phyloP scores from a whole-genome alignment of 2,888 invertebrate species.

The Napeogenes inachia region DNA sequence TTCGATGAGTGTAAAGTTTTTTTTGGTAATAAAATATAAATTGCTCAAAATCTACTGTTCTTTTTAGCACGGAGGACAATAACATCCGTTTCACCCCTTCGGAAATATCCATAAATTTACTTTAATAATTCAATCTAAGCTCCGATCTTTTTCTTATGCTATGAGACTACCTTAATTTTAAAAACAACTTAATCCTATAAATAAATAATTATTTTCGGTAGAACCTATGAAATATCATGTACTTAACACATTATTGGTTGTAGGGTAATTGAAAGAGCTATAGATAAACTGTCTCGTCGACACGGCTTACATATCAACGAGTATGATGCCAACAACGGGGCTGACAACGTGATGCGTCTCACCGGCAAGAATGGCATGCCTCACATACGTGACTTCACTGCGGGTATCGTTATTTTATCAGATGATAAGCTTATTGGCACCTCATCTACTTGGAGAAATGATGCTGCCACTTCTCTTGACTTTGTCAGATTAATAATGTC shows the following conservation, averaged over 20 bases:
- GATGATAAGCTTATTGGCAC: background rate
- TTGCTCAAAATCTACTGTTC: no score
- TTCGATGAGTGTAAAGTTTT: no score
- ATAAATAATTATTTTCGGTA: no score
- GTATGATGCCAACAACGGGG: conserved; percentile 96
- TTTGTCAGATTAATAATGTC: no score
- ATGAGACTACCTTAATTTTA: no score
- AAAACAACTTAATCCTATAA: no score
- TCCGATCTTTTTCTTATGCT: no score
- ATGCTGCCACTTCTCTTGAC: background rate
- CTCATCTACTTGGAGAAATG: background rate
- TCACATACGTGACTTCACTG: conserved; percentile 95
- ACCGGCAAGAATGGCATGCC: conserved; percentile 96
- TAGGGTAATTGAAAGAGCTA: conserved; percentile 94
- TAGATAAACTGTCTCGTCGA: conserved; percentile 92
- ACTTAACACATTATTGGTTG: background rate
- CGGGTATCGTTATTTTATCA: conserved; percentile 54
- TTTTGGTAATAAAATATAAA: no score
- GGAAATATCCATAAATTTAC: no score
- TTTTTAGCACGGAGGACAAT: no score
- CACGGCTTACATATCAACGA: conserved; percentile 95
- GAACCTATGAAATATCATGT: background rate
- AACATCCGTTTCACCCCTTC: no score
- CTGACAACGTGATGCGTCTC: conserved; percentile 94
- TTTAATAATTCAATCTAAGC: no score